These are phyloP conservation scores for Nycticorax nycticorax DNA, from an alignment of 2,113 vertebrate species.

Conservation along the genomic window DNA sequence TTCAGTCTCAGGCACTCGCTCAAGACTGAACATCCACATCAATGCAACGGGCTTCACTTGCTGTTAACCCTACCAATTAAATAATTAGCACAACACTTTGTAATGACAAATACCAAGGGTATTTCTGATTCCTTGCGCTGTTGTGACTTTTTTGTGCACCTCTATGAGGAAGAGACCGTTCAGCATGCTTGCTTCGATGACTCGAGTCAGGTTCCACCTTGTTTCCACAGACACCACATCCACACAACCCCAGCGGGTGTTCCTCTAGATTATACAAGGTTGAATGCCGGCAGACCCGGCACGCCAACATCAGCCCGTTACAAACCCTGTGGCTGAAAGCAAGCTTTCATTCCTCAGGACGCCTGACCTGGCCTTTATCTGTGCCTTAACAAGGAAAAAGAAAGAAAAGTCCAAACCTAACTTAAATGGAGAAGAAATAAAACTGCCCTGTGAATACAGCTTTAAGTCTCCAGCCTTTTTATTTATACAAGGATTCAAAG, in stretches of 20 bases:
- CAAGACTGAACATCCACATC: rapidly evolving
- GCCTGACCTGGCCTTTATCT: background rate
- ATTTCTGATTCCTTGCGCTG: background rate
- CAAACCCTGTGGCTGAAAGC: background rate
- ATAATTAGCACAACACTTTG: background rate
- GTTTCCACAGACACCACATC: background rate
- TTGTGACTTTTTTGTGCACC: background rate
- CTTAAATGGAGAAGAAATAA: conserved; percentile 17
- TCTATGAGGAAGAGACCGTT: background rate
- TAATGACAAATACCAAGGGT: background rate
- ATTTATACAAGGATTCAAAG: conserved; percentile 77
- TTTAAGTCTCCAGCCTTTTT: conserved; percentile 77
- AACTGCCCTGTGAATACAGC: conserved; percentile 17
- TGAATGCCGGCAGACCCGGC: background rate
- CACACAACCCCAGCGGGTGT: background rate
- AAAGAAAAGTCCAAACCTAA: background rate
- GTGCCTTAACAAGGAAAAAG: background rate
- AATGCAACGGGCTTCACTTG: rapidly evolving
- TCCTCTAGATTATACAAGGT: rapidly evolving
- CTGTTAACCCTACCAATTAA: background rate
- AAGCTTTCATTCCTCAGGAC: background rate
- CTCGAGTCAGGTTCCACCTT: background rate
- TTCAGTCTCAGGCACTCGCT: background rate
- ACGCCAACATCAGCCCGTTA: rapidly evolving
- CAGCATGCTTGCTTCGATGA: rapidly evolving